Evolutionary conservation across 2,797 vertebrate genomes (phyloP).

Genomic region (Ceryle rudis): DNA sequence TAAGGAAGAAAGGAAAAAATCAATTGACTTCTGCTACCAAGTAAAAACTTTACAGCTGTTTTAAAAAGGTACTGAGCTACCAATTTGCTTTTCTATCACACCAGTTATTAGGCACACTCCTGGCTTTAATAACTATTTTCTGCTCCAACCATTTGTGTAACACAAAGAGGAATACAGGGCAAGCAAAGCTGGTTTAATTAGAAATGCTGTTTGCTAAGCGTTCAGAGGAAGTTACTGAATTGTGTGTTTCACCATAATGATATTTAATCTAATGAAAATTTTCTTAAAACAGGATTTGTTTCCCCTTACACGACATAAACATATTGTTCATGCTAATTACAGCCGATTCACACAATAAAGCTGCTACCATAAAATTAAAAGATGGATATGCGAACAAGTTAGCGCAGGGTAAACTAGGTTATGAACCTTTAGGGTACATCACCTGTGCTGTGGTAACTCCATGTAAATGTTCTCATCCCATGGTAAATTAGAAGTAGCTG

Average conservation of each 20-base stretch:
- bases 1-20: conserved; percentile 64
- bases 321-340: background rate
- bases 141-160: conserved; percentile 27
- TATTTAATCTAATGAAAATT: background rate
- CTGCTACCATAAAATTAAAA: background rate
- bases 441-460: background rate
- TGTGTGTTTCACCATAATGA: background rate
- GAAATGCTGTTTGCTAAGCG: conserved; percentile 33
- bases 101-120: conserved; percentile 52
- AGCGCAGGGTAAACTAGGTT: background rate
- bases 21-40: conserved; percentile 71
- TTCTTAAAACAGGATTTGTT: conserved; percentile 14
- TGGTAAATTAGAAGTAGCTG: conserved; percentile 43
- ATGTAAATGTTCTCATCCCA: background rate
- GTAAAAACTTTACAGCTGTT: conserved; percentile 72
- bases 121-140: conserved; percentile 52
- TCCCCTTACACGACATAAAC: background rate
- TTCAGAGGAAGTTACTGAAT: background rate
- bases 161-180: background rate
- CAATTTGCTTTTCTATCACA: conserved; percentile 67
- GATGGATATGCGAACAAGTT: background rate
- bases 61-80: conserved; percentile 68
- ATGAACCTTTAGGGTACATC: conserved; percentile 38
- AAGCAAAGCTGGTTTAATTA: conserved; percentile 21
- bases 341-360: conserved; percentile 16